Percentiles rank a stretch among this genome's conserved stretches.
Evolutionary conservation across 2,888 invertebrate genomes (phyloP).

Genomic region (Xylocampa areola): DNA sequence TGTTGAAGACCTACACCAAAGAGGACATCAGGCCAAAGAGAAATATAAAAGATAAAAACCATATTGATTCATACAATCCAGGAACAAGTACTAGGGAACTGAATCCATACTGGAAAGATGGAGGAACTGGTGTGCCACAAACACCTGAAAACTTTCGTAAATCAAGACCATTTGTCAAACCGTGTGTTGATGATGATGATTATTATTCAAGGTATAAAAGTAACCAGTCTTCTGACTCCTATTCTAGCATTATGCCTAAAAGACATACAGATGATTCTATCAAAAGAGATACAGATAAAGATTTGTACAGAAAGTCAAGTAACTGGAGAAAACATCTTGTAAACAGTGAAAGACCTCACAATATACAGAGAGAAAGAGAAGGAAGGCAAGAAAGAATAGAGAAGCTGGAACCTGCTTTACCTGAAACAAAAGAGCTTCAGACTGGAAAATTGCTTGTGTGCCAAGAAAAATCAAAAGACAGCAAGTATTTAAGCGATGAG

Average conservation of each 20-base stretch:
- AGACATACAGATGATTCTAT: constrained; percentile 38
- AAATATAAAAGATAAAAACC: constrained; percentile 86
- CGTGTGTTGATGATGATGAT: constrained; percentile 75
- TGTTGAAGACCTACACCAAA: constrained; percentile 83
- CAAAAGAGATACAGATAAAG: constrained; percentile 30
- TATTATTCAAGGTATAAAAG: constrained; percentile 63
- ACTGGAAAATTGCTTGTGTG: background rate
- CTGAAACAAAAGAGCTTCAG: constrained; percentile 12
- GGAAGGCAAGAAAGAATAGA: constrained; percentile 11
- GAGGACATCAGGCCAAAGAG: constrained; percentile 84
- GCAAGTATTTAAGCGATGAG: constrained; percentile 91
- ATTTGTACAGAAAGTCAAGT: constrained; percentile 50
- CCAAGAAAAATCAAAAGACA: constrained; percentile 47
- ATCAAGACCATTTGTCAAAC: constrained; percentile 79
- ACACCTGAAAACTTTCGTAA: constrained; percentile 76
- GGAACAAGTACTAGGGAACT: constrained; percentile 93
- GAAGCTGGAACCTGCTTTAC: constrained; percentile 9
- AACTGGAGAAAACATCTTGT: constrained; percentile 69
- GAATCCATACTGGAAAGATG: constrained; percentile 98
- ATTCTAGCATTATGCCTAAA: constrained; percentile 35
- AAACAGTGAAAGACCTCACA: constrained; percentile 18
- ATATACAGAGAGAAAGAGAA: constrained; percentile 10
- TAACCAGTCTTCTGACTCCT: constrained; percentile 19
- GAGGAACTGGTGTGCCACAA: constrained; percentile 95
- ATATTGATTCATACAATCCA: constrained; percentile 91